Evolutionary conservation across 2,888 invertebrate species (phyloP).

Genomic region (Beris morrisii): DNA sequence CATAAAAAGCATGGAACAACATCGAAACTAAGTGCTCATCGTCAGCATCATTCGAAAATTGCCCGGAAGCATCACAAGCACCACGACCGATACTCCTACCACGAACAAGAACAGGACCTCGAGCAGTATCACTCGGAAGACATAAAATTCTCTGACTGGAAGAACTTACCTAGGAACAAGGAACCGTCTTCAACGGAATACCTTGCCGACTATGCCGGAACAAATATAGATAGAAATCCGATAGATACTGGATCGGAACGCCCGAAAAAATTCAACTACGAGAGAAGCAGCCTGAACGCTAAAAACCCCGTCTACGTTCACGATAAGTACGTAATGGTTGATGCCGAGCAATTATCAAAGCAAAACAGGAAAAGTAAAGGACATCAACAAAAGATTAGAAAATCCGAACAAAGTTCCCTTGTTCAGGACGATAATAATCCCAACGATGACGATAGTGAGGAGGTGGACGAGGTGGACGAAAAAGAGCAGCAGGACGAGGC

Average conservation of each 20-base stretch:
- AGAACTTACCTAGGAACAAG: not conserved
- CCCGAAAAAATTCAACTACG: not conserved
- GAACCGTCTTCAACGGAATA: constrained; percentile 11
- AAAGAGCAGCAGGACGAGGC: constrained; percentile 30
- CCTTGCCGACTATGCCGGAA: constrained; percentile 18
- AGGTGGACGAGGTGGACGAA: constrained; percentile 30
- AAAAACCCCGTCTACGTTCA: not conserved
- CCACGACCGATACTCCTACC: too few species aligned
- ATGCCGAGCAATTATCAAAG: too few species aligned
- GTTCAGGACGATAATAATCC: constrained; percentile 5
- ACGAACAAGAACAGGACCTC: not conserved
- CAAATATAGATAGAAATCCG: constrained; percentile 1
- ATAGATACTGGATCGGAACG: constrained; percentile 1
- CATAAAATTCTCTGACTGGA: not conserved
- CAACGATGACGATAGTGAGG: constrained; percentile 24
- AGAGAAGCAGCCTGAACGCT: not conserved
- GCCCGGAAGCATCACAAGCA: constrained; percentile 12
- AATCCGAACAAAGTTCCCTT: too few species aligned
- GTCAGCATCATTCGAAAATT: constrained; percentile 4
- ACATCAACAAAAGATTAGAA: too few species aligned
- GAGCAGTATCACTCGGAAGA: not conserved
- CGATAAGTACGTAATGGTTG: not conserved
- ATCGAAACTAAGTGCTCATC: not conserved
- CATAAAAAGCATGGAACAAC: constrained; percentile 11
- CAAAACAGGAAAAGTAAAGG: too few species aligned